phyloP scores from a whole-genome alignment of 2,113 vertebrate genomes.

The Pristiophorus japonicus region DNA sequence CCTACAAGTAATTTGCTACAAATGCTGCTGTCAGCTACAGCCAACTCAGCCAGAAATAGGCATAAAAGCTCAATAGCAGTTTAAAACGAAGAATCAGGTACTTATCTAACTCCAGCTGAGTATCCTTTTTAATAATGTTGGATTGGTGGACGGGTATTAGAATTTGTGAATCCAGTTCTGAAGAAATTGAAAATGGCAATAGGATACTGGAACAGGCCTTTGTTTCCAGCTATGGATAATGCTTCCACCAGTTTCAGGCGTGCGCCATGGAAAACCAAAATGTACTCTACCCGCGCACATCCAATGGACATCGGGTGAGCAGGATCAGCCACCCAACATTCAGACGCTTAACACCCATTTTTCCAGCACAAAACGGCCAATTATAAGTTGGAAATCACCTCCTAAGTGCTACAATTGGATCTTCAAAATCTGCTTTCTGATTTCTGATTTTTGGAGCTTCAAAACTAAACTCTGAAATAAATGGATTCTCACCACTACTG shows the following conservation, averaged over 20 bases:
- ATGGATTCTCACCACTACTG: not conserved
- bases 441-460: not conserved
- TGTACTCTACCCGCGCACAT: not conserved
- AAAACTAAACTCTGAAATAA: not conserved
- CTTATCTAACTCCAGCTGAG: not conserved
- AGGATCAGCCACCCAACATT: not conserved
- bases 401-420: not conserved
- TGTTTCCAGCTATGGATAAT: not conserved
- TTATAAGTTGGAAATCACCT: not conserved
- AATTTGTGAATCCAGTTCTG: not conserved
- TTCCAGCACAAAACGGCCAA: too few relatives aligned
- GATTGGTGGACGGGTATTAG: not conserved
- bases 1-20: not conserved
- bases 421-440: not conserved
- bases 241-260: too few relatives aligned
- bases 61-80: not conserved
- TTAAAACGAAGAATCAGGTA: not conserved
- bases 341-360: too few relatives aligned
- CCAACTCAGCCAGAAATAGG: not conserved
- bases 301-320: not conserved
- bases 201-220: not conserved
- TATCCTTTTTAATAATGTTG: not conserved
- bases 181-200: not conserved
- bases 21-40: not conserved
- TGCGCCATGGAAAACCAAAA: not conserved